Base-by-base conservation (phyloP, 2,888 invertebrate species). In the Rhogogaster chlorosoma region DNA sequence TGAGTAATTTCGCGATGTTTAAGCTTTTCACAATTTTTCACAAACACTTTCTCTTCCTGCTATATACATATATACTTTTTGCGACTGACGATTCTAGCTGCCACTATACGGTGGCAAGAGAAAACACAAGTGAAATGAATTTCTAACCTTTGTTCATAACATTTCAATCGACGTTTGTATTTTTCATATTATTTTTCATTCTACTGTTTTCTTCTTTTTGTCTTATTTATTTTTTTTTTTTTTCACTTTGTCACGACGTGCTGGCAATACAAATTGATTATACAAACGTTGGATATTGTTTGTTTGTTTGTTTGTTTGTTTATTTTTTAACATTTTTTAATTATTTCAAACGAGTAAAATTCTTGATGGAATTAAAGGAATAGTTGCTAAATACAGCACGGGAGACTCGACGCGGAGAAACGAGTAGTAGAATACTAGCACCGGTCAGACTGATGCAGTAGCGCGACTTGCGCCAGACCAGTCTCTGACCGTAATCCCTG, bases 1-100 rank as follows among this genome's bases (percentile, higher is more conserved):
- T 80, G 61, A 80, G 80, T 80, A 80, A 80, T 80, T 80, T n/a
- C 61, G 38, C 57, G 80, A 80, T 80, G 80, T 61, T 80, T 49
- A 61, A 80, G 36, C 80, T 57, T 61, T 80, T 80, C 61, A 22
- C 71, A 73, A n/a, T 73, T 42, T 22, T 61, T 61, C 26, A 53
- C 53, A 61, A 61, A 61, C 61, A 61, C 26, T 61, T 61, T 61
- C 12, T 61, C 61, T 61, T 61, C 7, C 53, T 53, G 53, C 6
- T 53, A 53, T n/a, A n/a, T n/a, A n/a, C n/a, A n/a, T n/a, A n/a
- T n/a, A n/a, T n/a, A n/a, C n/a, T n/a, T 53, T n/a, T 10, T n/a
- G 53, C 15, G 45, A 12, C 53, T 53, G n/a, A 18, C n/a, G n/a
- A n/a, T n/a, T n/a, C n/a, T n/a, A n/a, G n/a, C n/a, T n/a, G n/a